Evolutionary conservation across 2,888 invertebrate species (phyloP), one percentile per base, ranked within the genome.

Genomic region (Phaedon cochleariae): DNA sequence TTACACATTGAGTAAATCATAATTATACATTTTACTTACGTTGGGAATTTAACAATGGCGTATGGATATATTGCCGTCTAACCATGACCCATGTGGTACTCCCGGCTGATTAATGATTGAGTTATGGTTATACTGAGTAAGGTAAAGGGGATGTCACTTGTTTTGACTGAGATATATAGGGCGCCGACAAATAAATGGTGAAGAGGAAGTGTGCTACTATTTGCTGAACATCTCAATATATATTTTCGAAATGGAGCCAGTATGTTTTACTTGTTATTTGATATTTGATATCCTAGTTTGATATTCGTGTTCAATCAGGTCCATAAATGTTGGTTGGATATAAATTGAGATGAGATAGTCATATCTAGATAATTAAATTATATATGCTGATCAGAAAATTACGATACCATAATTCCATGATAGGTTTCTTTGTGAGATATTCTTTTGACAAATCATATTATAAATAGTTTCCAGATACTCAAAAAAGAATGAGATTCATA

Each of bases 161-260:
- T 80, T 80, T 78, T 79, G 79, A 79, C 80, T 79, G 71, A 75
- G 78, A 77, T 68, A 69, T 72, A 77, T 76, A 71, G 71, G 72
- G 76, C 77, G 77, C 59, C 74, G 77, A 78, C 74, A 74, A 79
- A 80, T 78, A 74, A 74, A 79, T 73, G 31, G 59, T 66, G 61
- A 15, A 41, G 58, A 73, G 73, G 69, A 73, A 73, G 70, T 64
- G 68, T 58, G 67, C 57, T 46, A 53, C 46, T 59, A 64, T 69
- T 68, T 57, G 31, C 66, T 61, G 62, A 61, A 57, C 62, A 59
- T 51, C 57, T 62, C 53, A 54, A 55, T 59, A 37, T 55, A 22
- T 65, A 54, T 67, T 68, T 67, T 48, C 48, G 31, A 48, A 58
- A 55, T 59, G 65, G 18, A 37, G 15, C 48, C 34, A 29, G 2